A percentile compares a stretch with the other conserved stretches of the same genome.
Conservation (phyloP, 1,140 invertebrate species). For the Venustaconcha ellipsiformis region DNA sequence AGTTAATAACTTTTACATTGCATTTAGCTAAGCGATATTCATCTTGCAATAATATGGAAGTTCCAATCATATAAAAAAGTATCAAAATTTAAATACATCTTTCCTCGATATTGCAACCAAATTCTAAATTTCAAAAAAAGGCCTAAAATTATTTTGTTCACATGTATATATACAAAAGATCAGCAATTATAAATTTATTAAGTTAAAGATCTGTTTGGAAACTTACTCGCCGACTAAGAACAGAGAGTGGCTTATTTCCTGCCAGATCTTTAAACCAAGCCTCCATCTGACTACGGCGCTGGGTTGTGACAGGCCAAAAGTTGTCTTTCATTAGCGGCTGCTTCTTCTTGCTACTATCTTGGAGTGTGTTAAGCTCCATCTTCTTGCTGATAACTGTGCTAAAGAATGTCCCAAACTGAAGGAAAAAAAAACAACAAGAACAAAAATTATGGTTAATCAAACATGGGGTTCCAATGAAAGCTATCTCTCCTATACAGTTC, state of each 20-base stretch:
- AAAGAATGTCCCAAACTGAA: conserved; percentile 89
- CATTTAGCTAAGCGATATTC: too few species aligned
- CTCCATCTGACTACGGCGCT: conserved; percentile 75
- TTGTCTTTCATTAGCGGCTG: conserved; percentile 94
- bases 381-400: conserved; percentile 91
- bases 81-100: too few species aligned
- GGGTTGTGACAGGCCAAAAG: conserved; percentile 79
- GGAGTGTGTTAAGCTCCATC: conserved; percentile 91
- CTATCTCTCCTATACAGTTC: neutral
- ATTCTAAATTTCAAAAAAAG: too few species aligned
- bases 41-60: too few species aligned
- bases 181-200: too few species aligned
- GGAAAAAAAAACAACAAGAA: conserved; percentile 21
- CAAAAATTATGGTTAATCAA: neutral
- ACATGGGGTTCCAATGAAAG: conserved; percentile 15
- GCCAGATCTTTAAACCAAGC: conserved; percentile 97
- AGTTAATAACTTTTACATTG: too few species aligned
- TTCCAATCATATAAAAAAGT: too few species aligned
- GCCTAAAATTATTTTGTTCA: too few species aligned
- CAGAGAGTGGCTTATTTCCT: conserved; percentile 88
- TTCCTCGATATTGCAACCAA: too few species aligned
- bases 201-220: too few species aligned
- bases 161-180: too few species aligned
- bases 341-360: conserved; percentile 90
- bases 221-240: conserved; percentile 83